Evolutionary conservation across 2,797 vertebrate species (phyloP).

Genomic region (Chaunax sp.): DNA sequence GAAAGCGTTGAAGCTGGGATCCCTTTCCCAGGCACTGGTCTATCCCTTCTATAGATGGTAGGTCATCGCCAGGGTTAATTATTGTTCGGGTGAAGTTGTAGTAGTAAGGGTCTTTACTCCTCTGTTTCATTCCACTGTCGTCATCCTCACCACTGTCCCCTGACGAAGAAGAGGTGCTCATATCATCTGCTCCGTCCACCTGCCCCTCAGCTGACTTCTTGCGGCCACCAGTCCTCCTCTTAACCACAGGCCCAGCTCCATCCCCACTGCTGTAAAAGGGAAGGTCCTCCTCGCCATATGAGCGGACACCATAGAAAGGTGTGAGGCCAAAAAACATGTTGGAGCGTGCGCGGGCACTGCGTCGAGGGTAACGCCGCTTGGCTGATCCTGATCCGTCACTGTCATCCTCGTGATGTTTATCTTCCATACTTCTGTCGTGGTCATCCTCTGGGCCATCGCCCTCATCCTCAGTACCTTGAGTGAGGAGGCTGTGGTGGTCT

Average conservation of each 20-base stretch:
- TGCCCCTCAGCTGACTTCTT: conserved; percentile 96
- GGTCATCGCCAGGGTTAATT: conserved; percentile 86
- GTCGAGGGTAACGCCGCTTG: conserved; percentile 95
- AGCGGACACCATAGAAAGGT: conserved; percentile 96
- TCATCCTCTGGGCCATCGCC: conserved; percentile 77
- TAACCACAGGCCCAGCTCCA: conserved; percentile 79
- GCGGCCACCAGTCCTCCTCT: conserved; percentile 87
- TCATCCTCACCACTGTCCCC: conserved; percentile 89
- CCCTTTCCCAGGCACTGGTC: conserved; percentile 84
- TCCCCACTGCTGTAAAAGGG: conserved; percentile 91
- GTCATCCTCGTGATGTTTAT: conserved; percentile 92
- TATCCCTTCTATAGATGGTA: conserved; percentile 83
- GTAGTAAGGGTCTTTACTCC: conserved; percentile 90
- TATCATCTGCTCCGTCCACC: conserved; percentile 96
- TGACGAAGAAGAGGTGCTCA: conserved; percentile 92
- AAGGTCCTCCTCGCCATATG: conserved; percentile 96
- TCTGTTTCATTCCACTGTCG: conserved; percentile 74
- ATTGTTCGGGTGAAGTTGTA: conserved; percentile 97
- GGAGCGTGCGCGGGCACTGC: conserved; percentile 97
- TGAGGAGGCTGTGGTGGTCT: conserved; percentile 63
- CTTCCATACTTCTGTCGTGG: conserved; percentile 79
- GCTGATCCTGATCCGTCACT: conserved; percentile 89
- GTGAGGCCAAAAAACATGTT: conserved; percentile 99
- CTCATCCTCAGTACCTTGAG: conserved; percentile 71
- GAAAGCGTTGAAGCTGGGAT: conserved; percentile 84